Conservation (phyloP, 2,888 invertebrate genomes). For the Megaustenia siamemsis region DNA sequence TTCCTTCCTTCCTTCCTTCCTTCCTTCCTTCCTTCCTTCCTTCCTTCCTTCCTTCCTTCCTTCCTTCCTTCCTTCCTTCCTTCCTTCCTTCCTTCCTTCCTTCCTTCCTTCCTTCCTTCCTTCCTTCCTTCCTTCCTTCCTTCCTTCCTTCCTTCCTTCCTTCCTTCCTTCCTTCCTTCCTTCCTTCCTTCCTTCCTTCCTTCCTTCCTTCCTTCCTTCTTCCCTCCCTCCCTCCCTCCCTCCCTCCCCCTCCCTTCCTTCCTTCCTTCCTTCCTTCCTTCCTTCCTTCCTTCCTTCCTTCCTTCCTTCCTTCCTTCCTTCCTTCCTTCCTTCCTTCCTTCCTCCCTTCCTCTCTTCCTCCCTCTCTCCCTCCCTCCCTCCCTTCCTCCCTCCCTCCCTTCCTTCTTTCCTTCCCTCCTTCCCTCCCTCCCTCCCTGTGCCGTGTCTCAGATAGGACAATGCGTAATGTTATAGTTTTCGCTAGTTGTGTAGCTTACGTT, state of each 20-base stretch:
- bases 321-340: neutral
- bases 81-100: neutral
- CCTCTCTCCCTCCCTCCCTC: neutral
- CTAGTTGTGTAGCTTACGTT: too few species aligned
- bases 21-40: too few species aligned
- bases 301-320: neutral
- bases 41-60: neutral
- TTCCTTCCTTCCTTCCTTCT: neutral
- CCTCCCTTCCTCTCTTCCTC: neutral
- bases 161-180: neutral
- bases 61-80: too few species aligned
- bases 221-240: neutral
- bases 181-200: neutral
- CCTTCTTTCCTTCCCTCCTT: neutral
- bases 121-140: neutral
- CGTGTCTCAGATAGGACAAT: too few species aligned
- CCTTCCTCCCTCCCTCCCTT: neutral
- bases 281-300: neutral
- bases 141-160: neutral
- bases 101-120: too few species aligned
- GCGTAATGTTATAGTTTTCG: too few species aligned
- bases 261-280: neutral
- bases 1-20: neutral
- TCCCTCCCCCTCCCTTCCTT: constrained; percentile 7
- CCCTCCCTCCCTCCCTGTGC: neutral